Base-by-base conservation (phyloP, 2,888 invertebrate genomes). In the Chromoteleia sp. region DNA sequence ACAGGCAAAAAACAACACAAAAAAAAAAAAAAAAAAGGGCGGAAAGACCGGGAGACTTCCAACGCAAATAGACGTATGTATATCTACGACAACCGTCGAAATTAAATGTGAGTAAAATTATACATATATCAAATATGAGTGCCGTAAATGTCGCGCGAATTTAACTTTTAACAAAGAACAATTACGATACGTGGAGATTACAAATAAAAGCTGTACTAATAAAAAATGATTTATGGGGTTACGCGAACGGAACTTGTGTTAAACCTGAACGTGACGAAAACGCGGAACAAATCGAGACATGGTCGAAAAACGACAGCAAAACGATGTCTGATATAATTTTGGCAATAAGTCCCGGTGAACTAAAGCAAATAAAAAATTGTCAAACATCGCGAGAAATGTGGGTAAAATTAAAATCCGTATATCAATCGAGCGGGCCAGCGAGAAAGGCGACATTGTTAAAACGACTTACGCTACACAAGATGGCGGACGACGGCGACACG, bases 331-430 rank as follows among this genome's bases (percentile, higher is more conserved):
- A 19, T 19, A 19, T 48, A 25, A 17, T 45, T 4, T 21, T 48
- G 10, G 17, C 33, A 12, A 19, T 63, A 14, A 36, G 21, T 12
- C 6, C 50, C 4, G 14, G 30, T n/a, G 48, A 70, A 41, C 8
- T 70, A n/a, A 58, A 58, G 15, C 58, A 70, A 41, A 21, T 70
- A 8, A 58, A 70, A 45, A 30, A n/a, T 10, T 70, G 48, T 3
- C 3, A 19, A 6, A 59, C 48, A 14, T 43, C 59, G 6, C 12
- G 30, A 10, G 14, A 43, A 8, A 33, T 48, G 36, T 71, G 50
- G 39, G 6, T 29, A 1, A 41, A 25, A 6, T 29, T 71, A 1
- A 17, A 39, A 21, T 15, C 29, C 1, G 48, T 65, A n/a, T 58
- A 58, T 48, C 33, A 54, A n/a, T 33, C 33, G 10, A 14, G 2